phyloP scores from a whole-genome alignment of 2,888 invertebrate genomes.

The Acanthosepion pharaonis region DNA sequence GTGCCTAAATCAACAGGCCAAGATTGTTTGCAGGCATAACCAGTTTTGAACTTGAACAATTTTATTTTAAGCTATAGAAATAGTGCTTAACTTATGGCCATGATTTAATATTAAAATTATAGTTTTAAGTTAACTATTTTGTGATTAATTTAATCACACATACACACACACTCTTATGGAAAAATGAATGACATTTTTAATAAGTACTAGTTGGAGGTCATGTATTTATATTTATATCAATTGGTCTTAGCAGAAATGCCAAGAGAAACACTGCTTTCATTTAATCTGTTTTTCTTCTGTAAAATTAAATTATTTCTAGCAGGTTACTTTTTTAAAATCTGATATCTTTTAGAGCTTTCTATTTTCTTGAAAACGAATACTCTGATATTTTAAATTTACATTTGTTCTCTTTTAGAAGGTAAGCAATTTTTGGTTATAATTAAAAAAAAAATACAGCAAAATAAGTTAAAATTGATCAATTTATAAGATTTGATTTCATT shows the following conservation, averaged over 20 bases:
- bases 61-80: neutral
- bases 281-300: no score
- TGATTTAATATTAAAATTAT: neutral
- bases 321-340: no score
- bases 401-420: no score
- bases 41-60: neutral
- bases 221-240: neutral
- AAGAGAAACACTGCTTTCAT: no score
- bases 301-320: no score
- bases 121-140: neutral
- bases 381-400: no score
- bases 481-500: neutral
- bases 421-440: no score
- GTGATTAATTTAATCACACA: neutral
- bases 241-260: neutral
- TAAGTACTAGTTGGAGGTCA: neutral
- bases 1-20: neutral
- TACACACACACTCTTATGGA: neutral
- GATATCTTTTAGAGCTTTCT: no score
- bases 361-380: no score
- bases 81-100: neutral
- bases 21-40: neutral
- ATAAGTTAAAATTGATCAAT: neutral
- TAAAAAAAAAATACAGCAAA: neutral
- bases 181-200: neutral